These are phyloP conservation scores for Hyposoter dolosus DNA, from an alignment of 2,888 invertebrate species.

Conservation along the genomic window DNA sequence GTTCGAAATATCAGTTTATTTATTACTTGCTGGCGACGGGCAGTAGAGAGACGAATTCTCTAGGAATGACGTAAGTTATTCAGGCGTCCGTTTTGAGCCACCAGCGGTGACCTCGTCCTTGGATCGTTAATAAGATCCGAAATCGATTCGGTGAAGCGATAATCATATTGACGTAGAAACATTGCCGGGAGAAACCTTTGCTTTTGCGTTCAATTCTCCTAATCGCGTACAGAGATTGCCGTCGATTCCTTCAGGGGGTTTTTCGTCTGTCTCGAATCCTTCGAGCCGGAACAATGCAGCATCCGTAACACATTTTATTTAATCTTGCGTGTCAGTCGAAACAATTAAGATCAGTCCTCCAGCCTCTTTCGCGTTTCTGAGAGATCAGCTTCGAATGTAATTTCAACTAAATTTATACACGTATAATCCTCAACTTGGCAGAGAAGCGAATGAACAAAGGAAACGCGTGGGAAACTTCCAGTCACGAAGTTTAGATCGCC, in stretches of 20 bases:
- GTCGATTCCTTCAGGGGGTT: slow-evolving; percentile 14
- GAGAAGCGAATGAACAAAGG: slow-evolving; percentile 32
- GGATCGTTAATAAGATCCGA: slow-evolving; percentile 50
- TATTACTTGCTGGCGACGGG: neutral
- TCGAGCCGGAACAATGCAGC: slow-evolving; percentile 54
- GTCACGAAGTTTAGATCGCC: slow-evolving; percentile 42
- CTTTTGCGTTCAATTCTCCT: slow-evolving; percentile 34
- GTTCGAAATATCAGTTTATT: neutral
- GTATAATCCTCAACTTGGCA: slow-evolving; percentile 5
- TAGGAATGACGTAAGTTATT: slow-evolving; percentile 26
- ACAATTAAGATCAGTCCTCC: slow-evolving; percentile 34
- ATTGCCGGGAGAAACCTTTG: slow-evolving; percentile 38
- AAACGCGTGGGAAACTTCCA: slow-evolving; percentile 55
- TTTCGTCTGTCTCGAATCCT: slow-evolving; percentile 8
- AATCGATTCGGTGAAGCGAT: slow-evolving; percentile 52
- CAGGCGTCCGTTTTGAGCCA: neutral
- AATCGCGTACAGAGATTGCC: neutral
- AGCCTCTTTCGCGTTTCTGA: neutral
- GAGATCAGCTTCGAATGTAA: slow-evolving; percentile 16
- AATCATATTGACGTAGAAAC: slow-evolving; percentile 40
- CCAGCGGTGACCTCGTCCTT: slow-evolving; percentile 42
- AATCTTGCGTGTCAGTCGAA: slow-evolving; percentile 35
- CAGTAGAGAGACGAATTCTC: slow-evolving; percentile 42
- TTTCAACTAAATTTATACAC: slow-evolving; percentile 4
- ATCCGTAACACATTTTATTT: slow-evolving; percentile 19